Evolutionary conservation across 2,113 vertebrate genomes (phyloP), one percentile per base, ranked within the genome.

Genomic region (Lathamus discolor): DNA sequence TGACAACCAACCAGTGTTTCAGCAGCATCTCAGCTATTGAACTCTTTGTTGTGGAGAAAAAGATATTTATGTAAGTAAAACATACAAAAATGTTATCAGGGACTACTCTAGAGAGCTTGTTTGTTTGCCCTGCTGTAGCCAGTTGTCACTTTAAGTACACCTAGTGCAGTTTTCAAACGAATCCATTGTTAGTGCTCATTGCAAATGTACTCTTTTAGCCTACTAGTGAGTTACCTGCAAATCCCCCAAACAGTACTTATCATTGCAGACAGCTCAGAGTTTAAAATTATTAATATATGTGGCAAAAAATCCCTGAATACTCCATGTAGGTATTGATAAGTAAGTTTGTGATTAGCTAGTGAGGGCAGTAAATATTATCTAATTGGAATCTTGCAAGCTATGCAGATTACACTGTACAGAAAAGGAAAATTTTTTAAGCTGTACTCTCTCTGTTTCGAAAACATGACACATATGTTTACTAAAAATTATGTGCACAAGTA

Each of bases 1-100:
- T 99, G 91, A 98, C 97, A 1, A 98, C 98, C n/a, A 99, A 99
- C 86, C 99, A 99, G 98, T 99, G 99, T 74, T 99, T 99, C 97
- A 98, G 97, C 92, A 98, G 99, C 0, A 33, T 99, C 72, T 98
- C 99, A 0, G 98, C 99, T 0, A 98, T 99, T 41, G 99, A 99
- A 55, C 99, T 99, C 87, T 99, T 99, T 12, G 97, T 99, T 68
- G 70, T 98, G 0, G 99, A 99, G 95, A 99, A 99, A 76, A 99
- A 99, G 83, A 98, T 99, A 80, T 99, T 99, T 87, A 98, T 93
- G 99, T 99, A 95, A 98, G 99, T 98, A 61, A 39, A 74, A 17
- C 8, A n/a, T 24, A 10, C 15, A 17, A 11, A n/a, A 76, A 29
- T 1, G 1, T 43, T 68, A 20, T 9, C 16, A 29, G 24, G 35